Conservation (phyloP, 1,140 invertebrate species). For the silkworm (Bombyx mori) region ASM3026992v2 NC_085124.1:12466001-12466500, state of each 20-base stretch:
- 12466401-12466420: conserved; percentile 30
- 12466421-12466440: too few species aligned
- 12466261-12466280: conserved; percentile 43
- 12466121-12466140: conserved; percentile 80
- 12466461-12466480: too few species aligned
- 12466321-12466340: conserved; percentile 78
- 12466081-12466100: too few species aligned
- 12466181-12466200: conserved; percentile 85
- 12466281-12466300: conserved; percentile 74
- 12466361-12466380: conserved; percentile 82
- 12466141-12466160: conserved; percentile 90
- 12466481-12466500: too few species aligned
- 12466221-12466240: conserved; percentile 86
- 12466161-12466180: conserved; percentile 83
- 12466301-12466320: conserved; percentile 78
- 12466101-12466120: conserved; percentile 15
- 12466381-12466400: conserved; percentile 74
- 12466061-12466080: too few species aligned
- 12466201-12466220: conserved; percentile 82
- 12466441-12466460: too few species aligned
- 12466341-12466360: conserved; percentile 81
- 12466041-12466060: too few species aligned
- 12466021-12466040: too few species aligned
- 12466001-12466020: too few species aligned
- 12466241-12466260: conserved; percentile 74